phyloP scores from a whole-genome alignment of 2,888 invertebrate genomes.

The Archips crataeganus region DNA sequence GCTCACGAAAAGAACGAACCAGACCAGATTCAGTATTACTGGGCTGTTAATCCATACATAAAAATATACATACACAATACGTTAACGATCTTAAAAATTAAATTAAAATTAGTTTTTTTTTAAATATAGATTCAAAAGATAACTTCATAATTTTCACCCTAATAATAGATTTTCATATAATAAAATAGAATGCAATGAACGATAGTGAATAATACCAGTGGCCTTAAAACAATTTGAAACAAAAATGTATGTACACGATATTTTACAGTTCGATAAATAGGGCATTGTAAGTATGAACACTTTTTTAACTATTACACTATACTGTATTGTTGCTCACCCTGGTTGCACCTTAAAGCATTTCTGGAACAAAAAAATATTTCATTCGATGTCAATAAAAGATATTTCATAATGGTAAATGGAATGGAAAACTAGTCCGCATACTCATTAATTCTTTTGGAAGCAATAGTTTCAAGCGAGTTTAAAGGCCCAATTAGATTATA shows the following conservation, averaged over 20 bases:
- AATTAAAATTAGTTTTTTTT: not conserved
- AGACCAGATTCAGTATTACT: slow-evolving; percentile 9
- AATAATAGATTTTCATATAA: not conserved
- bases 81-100: slow-evolving; percentile 11
- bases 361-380: slow-evolving; percentile 23
- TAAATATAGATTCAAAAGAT: not conserved
- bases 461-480: too few relatives aligned
- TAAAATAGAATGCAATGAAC: slow-evolving; percentile 16
- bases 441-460: too few relatives aligned
- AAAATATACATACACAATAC: slow-evolving; percentile 7
- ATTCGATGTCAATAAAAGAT: not conserved
- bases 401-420: too few relatives aligned
- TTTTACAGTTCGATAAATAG: slow-evolving; percentile 19
- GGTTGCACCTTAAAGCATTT: slow-evolving; percentile 39
- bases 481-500: too few relatives aligned
- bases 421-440: too few relatives aligned
- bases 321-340: slow-evolving; percentile 23
- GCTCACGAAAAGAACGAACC: slow-evolving; percentile 27
- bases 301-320: slow-evolving; percentile 16
- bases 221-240: slow-evolving; percentile 19
- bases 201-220: slow-evolving; percentile 33
- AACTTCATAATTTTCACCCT: not conserved
- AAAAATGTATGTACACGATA: slow-evolving; percentile 31
- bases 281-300: slow-evolving; percentile 32
- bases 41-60: slow-evolving; percentile 9